A percentile compares a stretch with the other conserved stretches of the same genome.
phyloP scores from a whole-genome alignment of 1,140 invertebrate genomes.

The Drosophila malerkotliana region DNA sequence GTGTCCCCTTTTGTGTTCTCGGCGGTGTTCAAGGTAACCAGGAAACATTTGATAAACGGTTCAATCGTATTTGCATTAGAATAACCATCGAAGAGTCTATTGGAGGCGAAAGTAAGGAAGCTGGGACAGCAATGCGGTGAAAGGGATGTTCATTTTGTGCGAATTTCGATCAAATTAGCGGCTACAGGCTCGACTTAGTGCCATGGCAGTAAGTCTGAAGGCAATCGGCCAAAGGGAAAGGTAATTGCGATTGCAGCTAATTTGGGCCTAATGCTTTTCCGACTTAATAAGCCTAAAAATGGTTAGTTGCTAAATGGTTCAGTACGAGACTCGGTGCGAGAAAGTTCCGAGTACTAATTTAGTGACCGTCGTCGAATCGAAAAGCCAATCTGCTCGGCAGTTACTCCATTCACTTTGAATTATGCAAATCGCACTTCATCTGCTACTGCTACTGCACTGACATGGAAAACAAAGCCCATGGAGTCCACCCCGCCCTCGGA shows the following conservation, averaged over 20 bases:
- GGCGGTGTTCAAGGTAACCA: conserved; percentile 57
- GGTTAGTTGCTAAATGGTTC: conserved; percentile 1
- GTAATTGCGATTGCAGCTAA: conserved; percentile 44
- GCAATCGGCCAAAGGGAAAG: conserved; percentile 47
- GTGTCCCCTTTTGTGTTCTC: conserved; percentile 30
- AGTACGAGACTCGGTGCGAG: neutral
- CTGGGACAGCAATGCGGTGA: conserved; percentile 30
- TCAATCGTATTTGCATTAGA: conserved; percentile 78
- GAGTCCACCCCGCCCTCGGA: conserved; percentile 39
- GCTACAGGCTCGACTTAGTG: conserved; percentile 19
- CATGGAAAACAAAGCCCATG: conserved; percentile 34
- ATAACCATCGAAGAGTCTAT: conserved; percentile 45
- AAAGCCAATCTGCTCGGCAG: neutral
- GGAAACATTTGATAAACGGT: conserved; percentile 80
- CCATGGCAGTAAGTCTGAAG: conserved; percentile 2
- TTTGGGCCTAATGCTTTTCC: conserved; percentile 12
- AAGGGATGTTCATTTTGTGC: conserved; percentile 69
- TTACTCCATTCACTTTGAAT: conserved; percentile 36
- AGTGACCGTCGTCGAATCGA: neutral
- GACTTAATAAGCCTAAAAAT: conserved; percentile 2
- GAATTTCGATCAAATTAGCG: conserved; percentile 60
- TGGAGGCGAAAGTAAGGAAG: conserved; percentile 1
- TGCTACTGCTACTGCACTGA: conserved; percentile 12
- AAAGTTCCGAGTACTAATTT: conserved; percentile 7
- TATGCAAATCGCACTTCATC: conserved; percentile 62